phyloP scores from a whole-genome alignment of 2,888 invertebrate species.

The Troglohyphantes excavatus region DNA sequence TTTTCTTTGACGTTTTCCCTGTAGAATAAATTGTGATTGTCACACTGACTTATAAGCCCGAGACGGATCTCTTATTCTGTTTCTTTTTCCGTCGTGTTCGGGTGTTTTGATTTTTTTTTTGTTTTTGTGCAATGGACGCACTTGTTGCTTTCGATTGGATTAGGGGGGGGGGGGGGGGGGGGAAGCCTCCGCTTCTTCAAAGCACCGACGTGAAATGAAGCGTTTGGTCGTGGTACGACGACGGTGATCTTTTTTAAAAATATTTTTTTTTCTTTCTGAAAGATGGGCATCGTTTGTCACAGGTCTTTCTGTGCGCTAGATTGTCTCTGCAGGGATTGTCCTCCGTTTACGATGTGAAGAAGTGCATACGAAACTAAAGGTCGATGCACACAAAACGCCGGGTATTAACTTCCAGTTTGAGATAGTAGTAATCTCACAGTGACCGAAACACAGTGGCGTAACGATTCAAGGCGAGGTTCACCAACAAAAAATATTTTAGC shows the following conservation, averaged over 20 bases:
- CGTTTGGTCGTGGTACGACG: neutral
- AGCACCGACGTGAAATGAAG: neutral
- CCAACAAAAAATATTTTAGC: too few relatives aligned
- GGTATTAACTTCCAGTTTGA: too few relatives aligned
- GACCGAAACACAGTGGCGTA: too few relatives aligned
- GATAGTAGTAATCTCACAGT: too few relatives aligned
- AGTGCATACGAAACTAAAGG: neutral
- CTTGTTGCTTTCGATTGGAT: neutral
- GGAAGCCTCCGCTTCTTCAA: neutral
- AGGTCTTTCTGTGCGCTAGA: neutral
- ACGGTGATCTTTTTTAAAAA: neutral
- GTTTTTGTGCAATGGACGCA: neutral
- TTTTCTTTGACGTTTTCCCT: neutral
- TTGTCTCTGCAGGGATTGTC: neutral
- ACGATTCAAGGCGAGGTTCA: too few relatives aligned
- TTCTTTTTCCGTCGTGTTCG: neutral
- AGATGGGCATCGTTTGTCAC: constrained; percentile 1
- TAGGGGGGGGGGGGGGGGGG: neutral
- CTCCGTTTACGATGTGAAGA: neutral
- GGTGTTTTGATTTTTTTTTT: neutral
- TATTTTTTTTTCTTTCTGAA: neutral
- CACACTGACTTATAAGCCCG: constrained; percentile 4
- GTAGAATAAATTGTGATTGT: neutral
- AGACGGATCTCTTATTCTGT: neutral
- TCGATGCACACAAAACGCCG: neutral